Percentiles rank a stretch among this genome's conserved stretches.
Evolutionary conservation across 2,113 vertebrate species (phyloP).

Genomic region (Bombycilla garrulus): DNA sequence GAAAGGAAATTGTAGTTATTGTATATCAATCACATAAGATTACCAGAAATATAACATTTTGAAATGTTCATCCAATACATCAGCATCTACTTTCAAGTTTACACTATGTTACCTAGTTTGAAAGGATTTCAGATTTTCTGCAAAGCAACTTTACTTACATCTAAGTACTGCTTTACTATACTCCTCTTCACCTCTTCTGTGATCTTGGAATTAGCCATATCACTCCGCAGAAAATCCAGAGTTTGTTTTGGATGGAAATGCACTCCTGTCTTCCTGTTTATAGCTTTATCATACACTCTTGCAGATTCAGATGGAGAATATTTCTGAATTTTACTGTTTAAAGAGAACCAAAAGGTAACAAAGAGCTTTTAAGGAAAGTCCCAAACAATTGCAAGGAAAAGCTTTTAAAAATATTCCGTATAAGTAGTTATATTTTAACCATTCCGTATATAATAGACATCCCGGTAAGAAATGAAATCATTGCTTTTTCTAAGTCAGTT

Average conservation of each 20-base stretch:
- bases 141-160: conserved; percentile 79
- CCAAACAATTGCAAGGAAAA: neutral
- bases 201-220: conserved; percentile 85
- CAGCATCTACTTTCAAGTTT: neutral
- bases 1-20: neutral
- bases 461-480: neutral
- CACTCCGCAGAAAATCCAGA: conserved; percentile 90
- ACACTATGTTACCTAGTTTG: neutral
- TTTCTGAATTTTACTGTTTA: conserved; percentile 76
- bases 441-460: neutral
- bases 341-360: neutral
- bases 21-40: neutral
- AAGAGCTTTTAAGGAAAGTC: neutral
- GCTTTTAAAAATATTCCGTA: neutral
- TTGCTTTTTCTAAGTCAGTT: neutral
- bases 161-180: conserved; percentile 94
- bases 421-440: neutral
- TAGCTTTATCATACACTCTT: conserved; percentile 95
- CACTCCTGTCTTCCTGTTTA: conserved; percentile 90
- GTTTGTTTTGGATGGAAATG: conserved; percentile 95
- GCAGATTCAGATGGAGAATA: conserved; percentile 98
- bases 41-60: neutral
- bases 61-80: neutral
- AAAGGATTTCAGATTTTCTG: neutral
- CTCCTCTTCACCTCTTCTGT: conserved; percentile 90